Evolutionary conservation across 2,888 invertebrate genomes (phyloP), one percentile per base, ranked within the genome.

Genomic region (Hemaris fuciformis): DNA sequence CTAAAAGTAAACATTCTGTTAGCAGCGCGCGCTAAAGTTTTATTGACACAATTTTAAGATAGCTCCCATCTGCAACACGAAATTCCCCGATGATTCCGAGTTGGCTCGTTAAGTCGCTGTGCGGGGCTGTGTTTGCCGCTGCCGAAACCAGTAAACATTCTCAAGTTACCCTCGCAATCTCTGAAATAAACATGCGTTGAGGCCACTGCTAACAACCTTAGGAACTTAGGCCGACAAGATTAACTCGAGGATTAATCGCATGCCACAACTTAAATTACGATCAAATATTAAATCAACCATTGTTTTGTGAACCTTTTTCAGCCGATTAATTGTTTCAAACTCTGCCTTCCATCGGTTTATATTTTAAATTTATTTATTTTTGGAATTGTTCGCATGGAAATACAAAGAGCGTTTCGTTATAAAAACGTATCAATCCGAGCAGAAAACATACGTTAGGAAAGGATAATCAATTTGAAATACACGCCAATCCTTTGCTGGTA

Each of bases 111-210:
- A 87, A 85, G 85, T 72, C 73, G 81, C 82, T 83, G 77, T 76
- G 73, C 75, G 72, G 71, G 73, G 64, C 72, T 77, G 77, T 70
- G 74, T 87, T 84, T 80, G 73, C 81, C 70, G 81, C 81, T 79
- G 84, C 83, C 86, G 84, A 81, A 85, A 84, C 84, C 83, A 76
- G 84, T 81, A 85, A 87, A 86, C 86, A 87, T 76, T 85, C 80
- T 87, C 84, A 81, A 87, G 84, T 85, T 84, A 86, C 87, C 84
- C 86, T 85, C 84, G 81, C 87, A 87, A 87, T 88, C 87, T 87
- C 80, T 80, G 83, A 85, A 88, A 87, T 86, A 88, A 87, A 88
- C 87, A 87, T 83, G 81, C 84, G 84, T 81, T 75, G 80, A 77
- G 84, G 80, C 84, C 82, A 83, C 85, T 76, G 76, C 84, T 84